phyloP scores from a whole-genome alignment of 1,140 invertebrate genomes.

The Drosophila virilis region DNA sequence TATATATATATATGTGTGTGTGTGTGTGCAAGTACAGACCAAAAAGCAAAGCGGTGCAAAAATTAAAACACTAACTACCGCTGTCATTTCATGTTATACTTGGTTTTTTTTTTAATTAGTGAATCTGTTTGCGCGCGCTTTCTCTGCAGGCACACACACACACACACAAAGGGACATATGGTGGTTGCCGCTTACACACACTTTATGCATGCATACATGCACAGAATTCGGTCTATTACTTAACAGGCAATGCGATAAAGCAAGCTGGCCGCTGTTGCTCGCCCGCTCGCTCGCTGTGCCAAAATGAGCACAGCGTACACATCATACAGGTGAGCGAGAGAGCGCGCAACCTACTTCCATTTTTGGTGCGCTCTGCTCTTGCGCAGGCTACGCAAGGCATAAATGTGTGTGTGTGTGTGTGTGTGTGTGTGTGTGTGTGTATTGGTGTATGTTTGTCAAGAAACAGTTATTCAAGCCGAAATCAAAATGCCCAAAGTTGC shows the following conservation, averaged over 20 bases:
- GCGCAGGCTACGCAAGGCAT: conserved; percentile 21
- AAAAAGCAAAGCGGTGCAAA: conserved; percentile 30
- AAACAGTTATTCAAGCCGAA: conserved; percentile 55
- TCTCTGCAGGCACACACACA: conserved; percentile 54
- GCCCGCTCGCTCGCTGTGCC: conserved; percentile 11
- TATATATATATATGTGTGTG: not conserved
- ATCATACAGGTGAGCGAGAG: conserved; percentile 24
- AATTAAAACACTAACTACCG: conserved; percentile 18
- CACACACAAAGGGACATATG: conserved; percentile 14
- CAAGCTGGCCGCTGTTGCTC: conserved; percentile 26
- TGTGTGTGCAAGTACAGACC: conserved; percentile 6
- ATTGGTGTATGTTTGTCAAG: conserved; percentile 20
- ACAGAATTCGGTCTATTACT: conserved; percentile 50
- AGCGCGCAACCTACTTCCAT: conserved; percentile 56
- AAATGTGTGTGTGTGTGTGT: conserved; percentile 11
- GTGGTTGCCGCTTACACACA: conserved; percentile 31
- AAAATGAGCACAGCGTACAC: conserved; percentile 30
- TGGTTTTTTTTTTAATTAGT: conserved; percentile 47
- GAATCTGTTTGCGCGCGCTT: conserved; percentile 71
- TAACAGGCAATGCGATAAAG: conserved; percentile 46
- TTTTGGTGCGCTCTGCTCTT: conserved; percentile 27
- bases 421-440: conserved; percentile 18
- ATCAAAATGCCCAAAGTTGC: conserved; percentile 44
- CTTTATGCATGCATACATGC: conserved; percentile 13
- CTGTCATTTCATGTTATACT: conserved; percentile 22